Evolutionary conservation across 2,113 vertebrate species (phyloP).

Genomic region (Brevimyrus niger): DNA sequence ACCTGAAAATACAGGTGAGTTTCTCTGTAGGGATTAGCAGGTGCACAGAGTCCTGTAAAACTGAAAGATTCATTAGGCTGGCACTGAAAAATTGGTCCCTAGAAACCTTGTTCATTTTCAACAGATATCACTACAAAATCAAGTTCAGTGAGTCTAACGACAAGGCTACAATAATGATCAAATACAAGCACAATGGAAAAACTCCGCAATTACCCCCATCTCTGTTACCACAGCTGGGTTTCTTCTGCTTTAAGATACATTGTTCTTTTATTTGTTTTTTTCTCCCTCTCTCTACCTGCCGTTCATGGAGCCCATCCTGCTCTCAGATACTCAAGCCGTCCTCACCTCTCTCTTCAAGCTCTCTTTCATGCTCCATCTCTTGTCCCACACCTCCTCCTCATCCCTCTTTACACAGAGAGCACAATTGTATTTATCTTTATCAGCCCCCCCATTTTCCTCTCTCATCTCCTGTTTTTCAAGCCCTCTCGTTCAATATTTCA

Average conservation of each 20-base stretch:
- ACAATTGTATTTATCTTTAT: conserved; percentile 68
- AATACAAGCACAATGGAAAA: conserved; percentile 30
- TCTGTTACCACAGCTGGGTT: background rate
- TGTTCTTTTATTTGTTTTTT: background rate
- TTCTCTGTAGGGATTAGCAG: background rate
- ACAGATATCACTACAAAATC: conserved; percentile 35
- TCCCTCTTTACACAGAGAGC: background rate
- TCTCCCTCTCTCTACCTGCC: background rate
- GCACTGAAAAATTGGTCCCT: background rate
- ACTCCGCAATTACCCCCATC: background rate
- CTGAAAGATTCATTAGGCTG: background rate
- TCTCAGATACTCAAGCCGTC: background rate
- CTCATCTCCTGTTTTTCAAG: conserved; percentile 55
- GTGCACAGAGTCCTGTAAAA: background rate
- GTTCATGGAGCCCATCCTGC: background rate
- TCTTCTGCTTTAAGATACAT: too few species aligned
- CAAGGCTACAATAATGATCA: conserved; percentile 46
- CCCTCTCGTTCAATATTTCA: conserved; percentile 69
- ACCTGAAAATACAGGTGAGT: background rate
- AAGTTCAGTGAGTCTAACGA: conserved; percentile 41
- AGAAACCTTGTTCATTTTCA: conserved; percentile 42
- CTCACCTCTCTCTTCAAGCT: background rate
- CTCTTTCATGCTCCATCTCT: background rate
- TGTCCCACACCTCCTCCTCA: background rate
- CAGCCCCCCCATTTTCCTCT: conserved; percentile 61